phyloP scores from a whole-genome alignment of 2,797 vertebrate species.

The Platyrinchus mystaceus region DNA sequence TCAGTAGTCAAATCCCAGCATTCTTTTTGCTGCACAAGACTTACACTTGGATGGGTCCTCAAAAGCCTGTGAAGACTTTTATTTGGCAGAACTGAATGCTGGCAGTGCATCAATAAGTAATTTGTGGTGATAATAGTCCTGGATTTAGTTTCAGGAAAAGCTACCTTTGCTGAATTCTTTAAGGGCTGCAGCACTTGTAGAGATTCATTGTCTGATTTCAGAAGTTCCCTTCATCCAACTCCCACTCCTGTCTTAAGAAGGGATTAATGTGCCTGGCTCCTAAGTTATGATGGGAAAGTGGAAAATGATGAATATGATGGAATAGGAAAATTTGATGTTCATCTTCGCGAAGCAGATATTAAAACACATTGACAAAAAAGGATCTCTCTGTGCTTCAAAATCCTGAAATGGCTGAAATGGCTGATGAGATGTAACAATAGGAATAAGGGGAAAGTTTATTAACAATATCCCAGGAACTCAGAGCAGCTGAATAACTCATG shows the following conservation, averaged over 20 bases:
- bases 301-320: neutral
- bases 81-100: neutral
- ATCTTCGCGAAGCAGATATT: neutral
- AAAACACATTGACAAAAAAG: constrained; percentile 7
- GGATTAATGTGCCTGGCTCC: neutral
- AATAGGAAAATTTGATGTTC: neutral
- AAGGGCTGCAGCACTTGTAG: neutral
- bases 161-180: neutral
- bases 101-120: neutral
- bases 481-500: constrained; percentile 57
- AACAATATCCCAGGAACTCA: constrained; percentile 19
- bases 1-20: neutral
- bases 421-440: neutral
- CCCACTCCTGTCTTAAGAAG: neutral
- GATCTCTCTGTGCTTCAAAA: constrained; percentile 26
- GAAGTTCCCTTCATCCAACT: neutral
- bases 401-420: neutral
- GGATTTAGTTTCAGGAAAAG: neutral
- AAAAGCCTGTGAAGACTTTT: neutral
- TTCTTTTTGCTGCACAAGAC: neutral
- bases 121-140: neutral
- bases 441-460: constrained; percentile 51
- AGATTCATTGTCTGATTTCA: neutral
- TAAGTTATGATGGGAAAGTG: neutral
- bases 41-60: neutral